Base-by-base conservation (phyloP, 2,797 vertebrate genomes). In the Pseudochromis fuscus region DNA sequence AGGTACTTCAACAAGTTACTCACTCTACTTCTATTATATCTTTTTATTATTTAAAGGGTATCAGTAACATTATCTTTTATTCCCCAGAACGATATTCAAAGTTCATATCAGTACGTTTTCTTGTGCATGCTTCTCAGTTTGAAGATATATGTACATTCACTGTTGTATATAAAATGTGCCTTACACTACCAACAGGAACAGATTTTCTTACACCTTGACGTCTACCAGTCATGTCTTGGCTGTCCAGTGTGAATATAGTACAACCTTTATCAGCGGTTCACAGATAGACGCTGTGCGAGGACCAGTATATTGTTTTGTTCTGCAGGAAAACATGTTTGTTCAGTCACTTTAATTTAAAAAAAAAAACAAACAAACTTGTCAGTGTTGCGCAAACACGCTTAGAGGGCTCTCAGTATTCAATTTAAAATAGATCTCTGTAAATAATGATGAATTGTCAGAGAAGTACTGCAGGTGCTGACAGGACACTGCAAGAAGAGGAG, bases 301-400 rank as follows among this genome's bases (percentile, higher is more conserved):
- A 77, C 44, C 38, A 33, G 72, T 37, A 57, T 84, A 57, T 84
- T 88, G 75, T 87, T 87, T 79, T 77, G 52, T 69, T 67, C 37
- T 24, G 59, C 50, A 42, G 68, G 45, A 81, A 85, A 91, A 84
- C 82, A 84, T 87, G 79, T 85, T 90, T 84, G 72, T 87, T 88
- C 77, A 77, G 73, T 60, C 40, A 74, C 75, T 75, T 82, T 87
- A 91, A 91, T 91, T 92, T 82, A 91, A 91, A 90, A 62, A 13
- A 45, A 45, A 31, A 31, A 31, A 31, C 6, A 31, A 31, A 6
- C n/a, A 27, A 81, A 49, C 82, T 59, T 79, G 75, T 90, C 86
- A 77, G 68, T 67, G 40, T 49, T 73, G 74, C 63, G 71, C 77
- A 86, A 87, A 89, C 82, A 86, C 56, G 88, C 64, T 65, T 27